phyloP scores from a whole-genome alignment of 2,888 invertebrate genomes.

The Dicycla oo region DNA sequence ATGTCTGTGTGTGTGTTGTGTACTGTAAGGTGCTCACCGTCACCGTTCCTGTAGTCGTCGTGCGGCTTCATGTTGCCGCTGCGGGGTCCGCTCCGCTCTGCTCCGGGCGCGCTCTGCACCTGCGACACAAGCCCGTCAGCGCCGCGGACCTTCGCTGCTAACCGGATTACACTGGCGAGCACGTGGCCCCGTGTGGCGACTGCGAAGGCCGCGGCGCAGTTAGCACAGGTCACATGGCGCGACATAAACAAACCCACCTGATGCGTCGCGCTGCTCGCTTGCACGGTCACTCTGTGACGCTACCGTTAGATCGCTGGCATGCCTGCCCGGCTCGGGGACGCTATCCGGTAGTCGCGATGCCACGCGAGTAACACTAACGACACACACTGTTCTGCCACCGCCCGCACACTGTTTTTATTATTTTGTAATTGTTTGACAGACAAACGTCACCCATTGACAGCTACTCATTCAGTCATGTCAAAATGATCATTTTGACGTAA shows the following conservation, averaged over 20 bases:
- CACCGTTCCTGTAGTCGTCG: conserved; percentile 80
- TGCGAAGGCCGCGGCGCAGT: conserved; percentile 71
- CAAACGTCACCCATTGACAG: conserved; percentile 57
- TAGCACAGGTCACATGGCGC: conserved; percentile 73
- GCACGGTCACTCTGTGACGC: conserved; percentile 30
- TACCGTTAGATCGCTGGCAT: conserved; percentile 48
- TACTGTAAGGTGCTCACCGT: conserved; percentile 72
- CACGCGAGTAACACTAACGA: conserved; percentile 50
- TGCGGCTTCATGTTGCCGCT: conserved; percentile 77
- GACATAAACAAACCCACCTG: conserved; percentile 79
- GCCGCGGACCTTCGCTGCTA: conserved; percentile 57
- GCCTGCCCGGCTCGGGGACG: conserved; percentile 43
- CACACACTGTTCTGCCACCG: conserved; percentile 57
- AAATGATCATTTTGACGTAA: conserved; percentile 2
- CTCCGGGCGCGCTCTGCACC: conserved; percentile 50
- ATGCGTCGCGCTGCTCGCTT: conserved; percentile 61
- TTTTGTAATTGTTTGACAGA: conserved; percentile 63
- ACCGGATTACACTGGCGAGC: conserved; percentile 73
- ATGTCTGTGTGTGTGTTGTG: not conserved
- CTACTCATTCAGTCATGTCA: conserved; percentile 19
- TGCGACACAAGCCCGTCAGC: conserved; percentile 55
- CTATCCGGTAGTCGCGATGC: conserved; percentile 24
- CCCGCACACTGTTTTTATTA: conserved; percentile 73
- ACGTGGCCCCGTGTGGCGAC: conserved; percentile 61
- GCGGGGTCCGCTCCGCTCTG: conserved; percentile 25